A percentile compares a stretch with the other conserved stretches of the same genome.
These are phyloP conservation scores for Drosophila testacea DNA, from an alignment of 2,888 invertebrate species.

Conservation along the genomic window DNA sequence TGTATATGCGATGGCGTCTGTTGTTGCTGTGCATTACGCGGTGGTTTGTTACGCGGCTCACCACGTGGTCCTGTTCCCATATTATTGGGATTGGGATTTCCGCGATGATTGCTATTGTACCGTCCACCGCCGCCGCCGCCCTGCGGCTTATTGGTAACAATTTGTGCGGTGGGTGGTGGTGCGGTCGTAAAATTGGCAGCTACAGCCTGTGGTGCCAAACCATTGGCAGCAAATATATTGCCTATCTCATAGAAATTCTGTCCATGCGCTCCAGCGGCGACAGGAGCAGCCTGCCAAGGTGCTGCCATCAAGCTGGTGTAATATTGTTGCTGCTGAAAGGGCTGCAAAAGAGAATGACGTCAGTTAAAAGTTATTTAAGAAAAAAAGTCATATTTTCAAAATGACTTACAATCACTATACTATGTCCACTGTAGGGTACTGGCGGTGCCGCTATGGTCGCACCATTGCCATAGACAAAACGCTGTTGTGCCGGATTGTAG, in stretches of 20 bases:
- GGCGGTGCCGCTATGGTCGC: conserved; percentile 84
- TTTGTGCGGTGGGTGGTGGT: conserved; percentile 77
- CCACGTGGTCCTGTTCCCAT: conserved; percentile 71
- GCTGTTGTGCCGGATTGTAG: conserved; percentile 87
- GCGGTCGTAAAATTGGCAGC: conserved; percentile 84
- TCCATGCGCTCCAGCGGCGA: conserved; percentile 85
- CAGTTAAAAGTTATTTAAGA: not conserved
- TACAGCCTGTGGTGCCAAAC: conserved; percentile 88
- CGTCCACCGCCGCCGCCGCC: conserved; percentile 74
- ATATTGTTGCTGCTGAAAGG: conserved; percentile 88
- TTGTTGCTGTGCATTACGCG: conserved; percentile 68
- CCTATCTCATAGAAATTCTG: conserved; percentile 89
- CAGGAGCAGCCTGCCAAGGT: conserved; percentile 85
- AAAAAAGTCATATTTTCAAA: not conserved
- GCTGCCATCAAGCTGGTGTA: conserved; percentile 87
- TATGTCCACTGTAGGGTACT: conserved; percentile 87
- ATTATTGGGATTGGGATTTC: conserved; percentile 73
- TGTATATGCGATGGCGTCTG: conserved; percentile 66
- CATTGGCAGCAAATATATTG: conserved; percentile 90
- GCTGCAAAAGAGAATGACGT: conserved; percentile 82
- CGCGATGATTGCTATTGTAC: conserved; percentile 82
- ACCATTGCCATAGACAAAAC: conserved; percentile 88
- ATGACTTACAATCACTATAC: conserved; percentile 88
- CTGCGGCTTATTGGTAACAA: conserved; percentile 74
- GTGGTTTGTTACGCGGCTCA: conserved; percentile 81